phyloP scores from a whole-genome alignment of 2,888 invertebrate genomes.

The Nephrotoma appendiculata region DNA sequence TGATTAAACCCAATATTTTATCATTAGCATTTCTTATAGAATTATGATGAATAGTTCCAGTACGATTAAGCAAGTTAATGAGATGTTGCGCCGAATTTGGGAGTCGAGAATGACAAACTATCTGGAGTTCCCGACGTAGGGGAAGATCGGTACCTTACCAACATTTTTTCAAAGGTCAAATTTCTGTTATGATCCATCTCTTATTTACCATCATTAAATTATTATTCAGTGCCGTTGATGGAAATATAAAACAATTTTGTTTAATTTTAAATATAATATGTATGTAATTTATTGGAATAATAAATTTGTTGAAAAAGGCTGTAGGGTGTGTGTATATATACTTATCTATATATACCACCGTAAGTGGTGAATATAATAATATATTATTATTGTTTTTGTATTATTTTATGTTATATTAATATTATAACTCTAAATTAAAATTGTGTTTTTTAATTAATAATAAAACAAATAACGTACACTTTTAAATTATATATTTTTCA shows the following conservation, averaged over 20 bases:
- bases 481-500: background rate
- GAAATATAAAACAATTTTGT: background rate
- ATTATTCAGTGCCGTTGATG: too few relatives aligned
- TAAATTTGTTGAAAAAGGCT: background rate
- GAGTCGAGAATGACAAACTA: too few relatives aligned
- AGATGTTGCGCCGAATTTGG: too few relatives aligned
- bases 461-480: background rate
- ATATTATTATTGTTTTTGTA: background rate
- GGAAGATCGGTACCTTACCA: too few relatives aligned
- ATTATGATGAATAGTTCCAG: too few relatives aligned
- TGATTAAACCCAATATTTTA: too few relatives aligned
- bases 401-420: background rate
- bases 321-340: background rate
- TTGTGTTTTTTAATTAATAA: background rate
- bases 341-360: background rate
- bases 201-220: too few relatives aligned
- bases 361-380: background rate
- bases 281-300: background rate
- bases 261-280: background rate
- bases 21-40: too few relatives aligned
- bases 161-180: too few relatives aligned
- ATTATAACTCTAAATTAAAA: background rate
- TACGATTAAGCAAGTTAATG: too few relatives aligned
- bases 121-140: too few relatives aligned
- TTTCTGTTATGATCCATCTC: too few relatives aligned